These are phyloP conservation scores for Pangasianodon gigas DNA, from an alignment of 2,113 vertebrate species.

Conservation along the genomic window DNA sequence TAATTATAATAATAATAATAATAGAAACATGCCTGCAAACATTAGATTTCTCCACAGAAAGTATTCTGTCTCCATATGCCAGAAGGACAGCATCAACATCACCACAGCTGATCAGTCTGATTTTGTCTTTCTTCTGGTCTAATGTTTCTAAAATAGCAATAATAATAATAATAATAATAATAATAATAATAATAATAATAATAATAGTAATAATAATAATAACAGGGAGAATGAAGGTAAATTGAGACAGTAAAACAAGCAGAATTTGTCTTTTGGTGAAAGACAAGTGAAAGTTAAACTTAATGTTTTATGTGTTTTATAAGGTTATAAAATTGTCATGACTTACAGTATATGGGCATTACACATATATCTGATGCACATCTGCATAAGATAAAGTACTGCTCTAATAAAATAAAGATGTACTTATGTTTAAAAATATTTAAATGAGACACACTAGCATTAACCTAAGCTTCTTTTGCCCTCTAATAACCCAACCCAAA, in stretches of 20 bases:
- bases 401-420: not conserved
- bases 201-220: not conserved
- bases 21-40: not conserved
- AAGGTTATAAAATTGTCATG: not conserved
- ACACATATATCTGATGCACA: not conserved
- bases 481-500: not conserved
- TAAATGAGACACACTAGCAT: not conserved
- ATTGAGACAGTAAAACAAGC: not conserved
- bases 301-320: not conserved
- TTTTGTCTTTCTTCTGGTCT: slow-evolving; percentile 25
- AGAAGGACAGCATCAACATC: slow-evolving; percentile 37
- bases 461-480: not conserved
- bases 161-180: too few species aligned
- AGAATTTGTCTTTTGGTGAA: not conserved
- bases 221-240: not conserved
- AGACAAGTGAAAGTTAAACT: not conserved
- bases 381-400: not conserved
- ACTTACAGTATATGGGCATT: not conserved
- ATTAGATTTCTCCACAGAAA: slow-evolving; percentile 20
- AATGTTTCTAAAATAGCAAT: not conserved
- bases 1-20: slow-evolving; percentile 5
- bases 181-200: too few species aligned
- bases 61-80: slow-evolving; percentile 15
- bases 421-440: not conserved
- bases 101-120: slow-evolving; percentile 39